Percentiles rank a stretch among this genome's conserved stretches.
phyloP scores from a whole-genome alignment of 2,113 vertebrate genomes.

The Diglossa brunneiventris region DNA sequence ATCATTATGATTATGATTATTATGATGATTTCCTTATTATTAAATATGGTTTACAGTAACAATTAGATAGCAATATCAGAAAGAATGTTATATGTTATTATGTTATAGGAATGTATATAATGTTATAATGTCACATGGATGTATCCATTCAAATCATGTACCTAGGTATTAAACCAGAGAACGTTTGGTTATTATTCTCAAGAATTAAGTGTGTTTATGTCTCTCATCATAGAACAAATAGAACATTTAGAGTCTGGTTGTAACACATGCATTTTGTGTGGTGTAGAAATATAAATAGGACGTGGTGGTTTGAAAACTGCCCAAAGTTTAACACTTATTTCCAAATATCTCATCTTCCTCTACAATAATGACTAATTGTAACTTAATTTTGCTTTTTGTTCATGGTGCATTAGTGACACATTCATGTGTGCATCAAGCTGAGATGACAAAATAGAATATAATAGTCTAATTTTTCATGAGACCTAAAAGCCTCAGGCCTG shows the following conservation, averaged over 20 bases:
- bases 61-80: background rate
- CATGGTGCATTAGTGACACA: background rate
- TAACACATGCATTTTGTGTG: background rate
- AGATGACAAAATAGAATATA: background rate
- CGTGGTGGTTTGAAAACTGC: background rate
- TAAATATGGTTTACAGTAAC: background rate
- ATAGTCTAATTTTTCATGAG: background rate
- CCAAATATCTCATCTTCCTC: background rate
- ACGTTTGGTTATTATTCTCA: background rate
- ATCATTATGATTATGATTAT: background rate
- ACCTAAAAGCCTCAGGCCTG: background rate
- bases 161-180: background rate
- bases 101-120: background rate
- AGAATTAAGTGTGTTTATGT: background rate
- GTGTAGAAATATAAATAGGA: background rate
- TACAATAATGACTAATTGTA: background rate
- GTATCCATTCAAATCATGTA: background rate
- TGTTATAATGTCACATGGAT: background rate
- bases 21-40: background rate
- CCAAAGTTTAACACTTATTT: background rate
- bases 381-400: background rate
- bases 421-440: background rate
- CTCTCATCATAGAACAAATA: background rate
- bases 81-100: background rate
- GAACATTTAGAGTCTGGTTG: background rate